phyloP scores from a whole-genome alignment of 2,113 vertebrate species.

The Carassius carassius region DNA sequence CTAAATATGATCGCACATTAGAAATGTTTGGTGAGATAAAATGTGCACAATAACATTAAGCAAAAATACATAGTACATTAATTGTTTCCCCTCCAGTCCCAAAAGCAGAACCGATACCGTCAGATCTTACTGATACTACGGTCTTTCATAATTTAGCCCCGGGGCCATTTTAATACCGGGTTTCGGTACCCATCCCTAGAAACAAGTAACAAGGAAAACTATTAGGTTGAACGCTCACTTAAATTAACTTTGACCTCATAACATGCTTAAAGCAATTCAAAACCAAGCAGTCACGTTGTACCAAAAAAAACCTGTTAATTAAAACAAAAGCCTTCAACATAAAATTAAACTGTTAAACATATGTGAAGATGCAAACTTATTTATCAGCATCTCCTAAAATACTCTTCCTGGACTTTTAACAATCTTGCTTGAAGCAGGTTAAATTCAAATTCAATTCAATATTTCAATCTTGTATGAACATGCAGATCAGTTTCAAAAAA shows the following conservation, averaged over 20 bases:
- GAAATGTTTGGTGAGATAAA: no score
- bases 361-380: background rate
- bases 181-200: no score
- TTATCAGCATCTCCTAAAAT: background rate
- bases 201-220: background rate
- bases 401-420: background rate
- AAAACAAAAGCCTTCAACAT: background rate
- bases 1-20: no score
- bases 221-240: background rate
- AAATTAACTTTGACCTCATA: background rate
- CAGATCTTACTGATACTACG: no score
- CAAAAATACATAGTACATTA: no score
- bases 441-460: background rate
- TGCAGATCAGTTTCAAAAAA: background rate
- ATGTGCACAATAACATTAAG: no score
- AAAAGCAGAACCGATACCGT: no score
- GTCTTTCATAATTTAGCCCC: no score
- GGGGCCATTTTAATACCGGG: no score
- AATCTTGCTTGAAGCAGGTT: background rate
- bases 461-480: background rate
- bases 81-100: no score
- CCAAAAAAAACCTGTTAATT: background rate
- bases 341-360: background rate
- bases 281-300: background rate
- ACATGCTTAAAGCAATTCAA: background rate